Evolutionary conservation across 2,888 invertebrate genomes (phyloP), one percentile per base, ranked within the genome.

Genomic region (Psococerastis gibbosa): DNA sequence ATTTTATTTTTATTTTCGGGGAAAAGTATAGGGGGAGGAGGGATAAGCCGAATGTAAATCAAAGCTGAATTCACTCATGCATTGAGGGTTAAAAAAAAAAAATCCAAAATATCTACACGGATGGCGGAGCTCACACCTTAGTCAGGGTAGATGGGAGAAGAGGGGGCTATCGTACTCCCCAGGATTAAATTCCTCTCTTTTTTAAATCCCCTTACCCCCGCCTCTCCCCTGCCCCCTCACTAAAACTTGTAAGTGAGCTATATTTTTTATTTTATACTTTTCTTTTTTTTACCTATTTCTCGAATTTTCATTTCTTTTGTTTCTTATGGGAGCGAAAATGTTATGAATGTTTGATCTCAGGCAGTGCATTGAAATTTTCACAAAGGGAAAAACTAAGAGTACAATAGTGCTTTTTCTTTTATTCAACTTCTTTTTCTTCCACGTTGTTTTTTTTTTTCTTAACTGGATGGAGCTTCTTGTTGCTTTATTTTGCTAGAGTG

Each of bases 301-400:
- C 27, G 38, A 38, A 38, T 17, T 44, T 41, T 22, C 47, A 47
- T 46, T 48, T 46, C 47, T 46, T 46, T 32, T 49, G 31, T 43
- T 49, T 38, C 49, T 17, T 32, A 22, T 17, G 35, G 44, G 46
- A 45, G 43, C 48, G 42, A 46, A 35, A 47, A 47, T 45, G 41
- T 46, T 41, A 45, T 51, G 50, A 51, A 51, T 49, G 49, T 51
- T 49, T 51, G 48, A 51, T 51, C 46, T 46, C 41, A 48, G 27
- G 27, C 45, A 46, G 43, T 46, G 45, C 48, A 47, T 46, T 45
- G 43, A 47, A 47, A 47, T 49, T 48, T 49, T 45, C 48, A 47
- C 45, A 48, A 48, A 46, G 46, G 45, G 45, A 38, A 38, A n/a
- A n/a, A n/a, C n/a, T n/a, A n/a, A n/a, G n/a, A n/a, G n/a, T n/a